Evolutionary conservation across 1,140 invertebrate genomes (phyloP), one percentile per base, ranked within the genome.

Genomic region (Pinna nobilis): DNA sequence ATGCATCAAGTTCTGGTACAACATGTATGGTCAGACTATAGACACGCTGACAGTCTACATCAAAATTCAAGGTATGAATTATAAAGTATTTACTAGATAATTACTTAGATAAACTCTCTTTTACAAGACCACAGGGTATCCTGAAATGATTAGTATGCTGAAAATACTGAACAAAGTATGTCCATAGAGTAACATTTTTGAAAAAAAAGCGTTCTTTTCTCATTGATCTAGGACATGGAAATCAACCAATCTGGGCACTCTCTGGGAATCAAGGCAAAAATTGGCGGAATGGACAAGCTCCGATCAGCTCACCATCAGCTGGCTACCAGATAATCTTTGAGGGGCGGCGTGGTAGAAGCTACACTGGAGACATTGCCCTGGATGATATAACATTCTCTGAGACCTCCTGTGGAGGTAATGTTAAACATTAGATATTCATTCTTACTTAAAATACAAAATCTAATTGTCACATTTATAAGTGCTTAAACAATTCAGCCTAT

Each of bases 311-410:
- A 1, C 50, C 51, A 30, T 64, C 41, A 15, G 63, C 59, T 6
- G 76, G 66, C 61, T 84, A 79, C 47, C 63, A 75, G 44, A 55
- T 84, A 0, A 70, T 81, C 13, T 82, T 84, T 66, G 80, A 84
- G 60, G 94, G 93, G n/a, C 88, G 94, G 1, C 87, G 93, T 49
- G 94, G 94, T 0, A 72, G 70, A 1, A 91, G 90, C 70, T 93
- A 92, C 76, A 91, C 92, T 0, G 94, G 94, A 64, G 94, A 94
- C 77, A 93, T 94, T 41, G 94, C 93, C 0, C 91, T 95, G 18
- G 94, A 95, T 83, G 94, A 95, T 82, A 83, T 88, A 41, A 39
- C 65, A 2, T 77, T 88, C 25, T 50, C 75, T 5, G 90, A 90
- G 39, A 93, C 92, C 6, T 69, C 47, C 25, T 86, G 84, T 76